A percentile compares a stretch with the other conserved stretches of the same genome.
phyloP scores from a whole-genome alignment of 2,113 vertebrate genomes.

The Dicerorhinus sumatrensis region DNA sequence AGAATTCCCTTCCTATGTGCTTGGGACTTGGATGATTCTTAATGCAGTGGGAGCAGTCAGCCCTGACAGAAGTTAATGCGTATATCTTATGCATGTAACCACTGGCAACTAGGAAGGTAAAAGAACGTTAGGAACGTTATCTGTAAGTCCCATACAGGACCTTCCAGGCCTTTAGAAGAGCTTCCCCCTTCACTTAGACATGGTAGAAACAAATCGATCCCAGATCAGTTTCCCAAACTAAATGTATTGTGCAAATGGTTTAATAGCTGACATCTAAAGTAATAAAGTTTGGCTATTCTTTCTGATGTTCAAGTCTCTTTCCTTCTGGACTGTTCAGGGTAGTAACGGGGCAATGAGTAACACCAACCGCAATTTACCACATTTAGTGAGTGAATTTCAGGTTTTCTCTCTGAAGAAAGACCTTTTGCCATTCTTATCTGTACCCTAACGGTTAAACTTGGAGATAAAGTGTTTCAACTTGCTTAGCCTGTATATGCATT shows the following conservation, averaged over 20 bases:
- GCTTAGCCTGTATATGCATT: neutral
- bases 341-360: conserved; percentile 2
- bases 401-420: conserved; percentile 76
- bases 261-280: conserved; percentile 11
- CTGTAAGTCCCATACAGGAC: neutral
- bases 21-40: neutral
- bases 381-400: neutral
- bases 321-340: neutral
- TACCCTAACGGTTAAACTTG: neutral
- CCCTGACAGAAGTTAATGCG: neutral
- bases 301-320: neutral
- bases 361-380: conserved; percentile 34
- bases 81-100: neutral
- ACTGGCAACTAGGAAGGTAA: neutral
- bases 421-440: conserved; percentile 69
- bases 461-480: conserved; percentile 28
- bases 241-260: neutral
- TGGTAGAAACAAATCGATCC: conserved; percentile 10
- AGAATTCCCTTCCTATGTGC: neutral
- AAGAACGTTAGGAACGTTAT: neutral
- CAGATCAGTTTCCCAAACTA: conserved; percentile 27
- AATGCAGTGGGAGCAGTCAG: neutral
- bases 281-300: conserved; percentile 10
- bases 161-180: neutral
- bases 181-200: neutral